Evolutionary conservation across 53 echinoderm and acorn worm genomes (phyloP).

Genomic region (Patiria pectinifera): DNA sequence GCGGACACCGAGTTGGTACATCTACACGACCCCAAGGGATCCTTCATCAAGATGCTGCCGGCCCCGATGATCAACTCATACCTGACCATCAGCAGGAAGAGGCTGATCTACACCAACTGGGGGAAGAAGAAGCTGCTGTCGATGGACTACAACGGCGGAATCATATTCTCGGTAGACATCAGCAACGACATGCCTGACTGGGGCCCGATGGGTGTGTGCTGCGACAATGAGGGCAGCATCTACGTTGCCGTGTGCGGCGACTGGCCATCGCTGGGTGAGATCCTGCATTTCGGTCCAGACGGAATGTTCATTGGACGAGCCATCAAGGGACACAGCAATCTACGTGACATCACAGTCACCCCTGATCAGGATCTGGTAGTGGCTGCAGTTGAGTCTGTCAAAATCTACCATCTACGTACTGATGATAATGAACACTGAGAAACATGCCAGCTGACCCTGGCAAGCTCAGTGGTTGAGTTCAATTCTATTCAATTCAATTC

Average conservation of each 20-base stretch:
- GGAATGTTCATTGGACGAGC: conserved; percentile 13
- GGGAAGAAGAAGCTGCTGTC: neutral
- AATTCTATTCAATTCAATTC: too few species aligned
- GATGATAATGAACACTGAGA: neutral
- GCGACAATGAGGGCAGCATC: conserved; percentile 5
- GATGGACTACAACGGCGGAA: neutral
- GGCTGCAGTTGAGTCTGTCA: conserved; percentile 18
- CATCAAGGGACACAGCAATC: neutral
- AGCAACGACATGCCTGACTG: neutral
- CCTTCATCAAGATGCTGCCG: neutral
- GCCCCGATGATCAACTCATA: neutral
- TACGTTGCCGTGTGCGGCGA: neutral
- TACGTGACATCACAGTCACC: neutral
- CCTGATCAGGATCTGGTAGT: conserved; percentile 15
- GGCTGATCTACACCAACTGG: conserved; percentile 11
- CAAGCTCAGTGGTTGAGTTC: too few species aligned
- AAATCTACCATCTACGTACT: neutral
- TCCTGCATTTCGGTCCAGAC: conserved; percentile 14
- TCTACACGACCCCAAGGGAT: conserved; percentile 7
- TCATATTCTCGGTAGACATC: neutral
- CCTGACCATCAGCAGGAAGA: conserved; percentile 1
- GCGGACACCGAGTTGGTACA: neutral
- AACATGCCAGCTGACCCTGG: neutral
- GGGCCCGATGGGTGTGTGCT: conserved; percentile 9
- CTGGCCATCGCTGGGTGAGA: neutral